phyloP scores from a whole-genome alignment of 2,797 vertebrate species.

The Trachurus trachurus region DNA sequence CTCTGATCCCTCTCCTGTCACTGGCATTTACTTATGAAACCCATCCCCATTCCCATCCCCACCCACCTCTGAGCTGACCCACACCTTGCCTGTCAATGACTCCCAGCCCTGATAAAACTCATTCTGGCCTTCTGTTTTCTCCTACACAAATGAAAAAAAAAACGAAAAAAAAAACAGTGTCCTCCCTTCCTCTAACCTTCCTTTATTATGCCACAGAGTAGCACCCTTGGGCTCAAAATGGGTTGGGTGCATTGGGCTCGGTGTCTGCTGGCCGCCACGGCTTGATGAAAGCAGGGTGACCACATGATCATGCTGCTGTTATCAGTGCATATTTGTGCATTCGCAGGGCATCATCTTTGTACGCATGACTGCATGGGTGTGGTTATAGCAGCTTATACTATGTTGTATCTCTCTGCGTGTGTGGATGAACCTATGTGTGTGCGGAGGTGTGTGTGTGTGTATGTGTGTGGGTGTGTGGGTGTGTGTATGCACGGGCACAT shows the following conservation, averaged over 20 bases:
- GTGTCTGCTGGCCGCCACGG: slow-evolving; percentile 76
- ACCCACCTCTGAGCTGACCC: slow-evolving; percentile 77
- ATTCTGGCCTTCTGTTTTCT: slow-evolving; percentile 47
- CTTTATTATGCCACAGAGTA: slow-evolving; percentile 26
- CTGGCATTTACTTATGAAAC: slow-evolving; percentile 90
- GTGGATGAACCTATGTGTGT: slow-evolving; percentile 10
- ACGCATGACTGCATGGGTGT: slow-evolving; percentile 79
- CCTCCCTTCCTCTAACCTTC: slow-evolving; percentile 18
- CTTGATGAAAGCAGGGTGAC: slow-evolving; percentile 74
- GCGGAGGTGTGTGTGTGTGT: slow-evolving; percentile 5
- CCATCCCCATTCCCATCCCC: slow-evolving; percentile 76
- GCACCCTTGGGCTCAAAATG: slow-evolving; percentile 52
- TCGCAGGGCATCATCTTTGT: slow-evolving; percentile 73
- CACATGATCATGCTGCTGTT: slow-evolving; percentile 70
- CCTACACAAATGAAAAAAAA: slow-evolving; percentile 31
- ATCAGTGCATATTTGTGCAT: slow-evolving; percentile 75
- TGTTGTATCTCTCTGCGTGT: slow-evolving; percentile 43
- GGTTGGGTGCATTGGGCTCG: slow-evolving; percentile 72
- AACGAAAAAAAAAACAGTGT: not conserved
- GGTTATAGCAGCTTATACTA: slow-evolving; percentile 60
- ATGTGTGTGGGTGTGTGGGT: not conserved
- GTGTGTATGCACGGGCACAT: slow-evolving; percentile 58
- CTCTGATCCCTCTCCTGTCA: slow-evolving; percentile 87
- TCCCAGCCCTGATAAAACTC: slow-evolving; percentile 59
- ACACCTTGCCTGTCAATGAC: slow-evolving; percentile 71